These are phyloP conservation scores for Cephus rjabovi DNA, from an alignment of 2,888 invertebrate species.

Conservation along the genomic window DNA sequence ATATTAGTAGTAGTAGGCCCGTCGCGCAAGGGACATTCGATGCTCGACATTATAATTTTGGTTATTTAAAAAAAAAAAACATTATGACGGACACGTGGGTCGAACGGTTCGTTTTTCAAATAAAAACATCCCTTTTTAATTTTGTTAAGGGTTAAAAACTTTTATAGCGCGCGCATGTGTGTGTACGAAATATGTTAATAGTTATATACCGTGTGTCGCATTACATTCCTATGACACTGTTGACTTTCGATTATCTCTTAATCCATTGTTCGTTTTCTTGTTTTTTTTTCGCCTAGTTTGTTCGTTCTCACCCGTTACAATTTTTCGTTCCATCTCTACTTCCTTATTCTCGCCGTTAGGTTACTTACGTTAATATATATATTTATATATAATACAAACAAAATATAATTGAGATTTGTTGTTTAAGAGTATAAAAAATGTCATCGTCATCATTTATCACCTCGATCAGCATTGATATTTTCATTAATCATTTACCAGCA, in stretches of 20 bases:
- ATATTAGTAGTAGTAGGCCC: too few relatives aligned
- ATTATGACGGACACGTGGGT: too few relatives aligned
- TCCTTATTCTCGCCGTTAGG: slow-evolving; percentile 11
- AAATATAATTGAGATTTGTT: slow-evolving; percentile 54
- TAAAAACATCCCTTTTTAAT: slow-evolving; percentile 6
- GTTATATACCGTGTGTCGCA: too few relatives aligned
- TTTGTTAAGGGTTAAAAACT: not conserved
- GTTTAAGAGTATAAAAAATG: slow-evolving; percentile 62
- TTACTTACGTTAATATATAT: slow-evolving; percentile 34
- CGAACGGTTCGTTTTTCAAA: not conserved
- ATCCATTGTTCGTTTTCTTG: slow-evolving; percentile 10
- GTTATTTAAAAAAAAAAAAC: too few relatives aligned
- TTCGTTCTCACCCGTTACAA: slow-evolving; percentile 22
- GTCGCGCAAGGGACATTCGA: too few relatives aligned
- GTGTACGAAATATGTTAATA: not conserved
- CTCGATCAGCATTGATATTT: slow-evolving; percentile 29
- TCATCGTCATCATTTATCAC: slow-evolving; percentile 41
- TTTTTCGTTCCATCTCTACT: slow-evolving; percentile 15
- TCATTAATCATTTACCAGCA: slow-evolving; percentile 14
- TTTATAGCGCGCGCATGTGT: too few relatives aligned
- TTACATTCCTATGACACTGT: too few relatives aligned
- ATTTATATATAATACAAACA: slow-evolving; percentile 47
- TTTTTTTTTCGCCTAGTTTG: slow-evolving; percentile 18
- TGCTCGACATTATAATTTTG: too few relatives aligned
- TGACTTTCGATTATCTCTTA: too few relatives aligned